Evolutionary conservation across 1,140 invertebrate species (phyloP), one percentile per base, ranked within the genome.

Genomic region (Drosophila oshimai): DNA sequence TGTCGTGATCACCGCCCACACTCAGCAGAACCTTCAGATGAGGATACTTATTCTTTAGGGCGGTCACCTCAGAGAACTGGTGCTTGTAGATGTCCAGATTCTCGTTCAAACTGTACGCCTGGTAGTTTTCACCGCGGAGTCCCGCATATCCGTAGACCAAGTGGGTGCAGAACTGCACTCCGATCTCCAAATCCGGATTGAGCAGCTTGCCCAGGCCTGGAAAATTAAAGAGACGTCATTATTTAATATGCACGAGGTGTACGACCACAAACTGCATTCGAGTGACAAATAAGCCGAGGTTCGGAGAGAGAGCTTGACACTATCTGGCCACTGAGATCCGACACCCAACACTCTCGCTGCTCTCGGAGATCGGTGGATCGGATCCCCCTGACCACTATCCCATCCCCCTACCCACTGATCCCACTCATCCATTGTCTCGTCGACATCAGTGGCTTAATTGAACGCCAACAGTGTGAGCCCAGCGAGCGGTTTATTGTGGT

Each of bases 91-190:
- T 92, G 74, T 97, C 96, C 22, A 96, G 90, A 67, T 93, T 93
- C 45, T 94, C 94, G 78, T 96, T 94, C 26, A 96, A 89, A 1
- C 95, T 93, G 4, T 93, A 89, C 36, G 95, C 92, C 86, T 95
- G 95, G 89, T 94, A 94, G 41, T 92, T 95, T 6, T 94, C 93
- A 4, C 93, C 91, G 47, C 95, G 94, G 9, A 98, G 93, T 17
- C 90, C 96, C 17, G 96, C 95, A 89, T 95, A 98, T 26, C 96
- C 96, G 86, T 98, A 98, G 13, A 98, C 92, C 51, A 98, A 90
- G 91, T 98, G 96, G 0, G 96, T 96, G 91, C 97, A 98, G 83
- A 96, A 94, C 7, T 94, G 92, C 1, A 96, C 86, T 0, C 95
- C 95, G 4, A 94, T 92, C 51, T 95, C 94, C 50, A 97, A 89